Evolutionary conservation across 1,140 invertebrate species (phyloP), one percentile per base, ranked within the genome.

Genomic region (Leptopilina boulardi): DNA sequence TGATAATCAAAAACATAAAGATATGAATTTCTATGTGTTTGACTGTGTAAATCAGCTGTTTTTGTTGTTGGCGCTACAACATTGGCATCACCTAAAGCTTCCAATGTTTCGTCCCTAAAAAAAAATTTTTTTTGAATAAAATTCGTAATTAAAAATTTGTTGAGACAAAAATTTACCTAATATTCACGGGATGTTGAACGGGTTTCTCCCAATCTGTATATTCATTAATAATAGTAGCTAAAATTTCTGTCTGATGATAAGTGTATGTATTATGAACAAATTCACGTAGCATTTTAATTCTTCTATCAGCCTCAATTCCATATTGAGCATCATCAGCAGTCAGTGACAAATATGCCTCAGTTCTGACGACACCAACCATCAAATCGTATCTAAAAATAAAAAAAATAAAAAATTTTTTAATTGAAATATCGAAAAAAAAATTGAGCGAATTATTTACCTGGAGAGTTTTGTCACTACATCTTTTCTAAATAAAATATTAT

Each of bases 201-300:
- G 97, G 97, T 81, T 96, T 93, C 86, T 98, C 97, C 98, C 98
- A 99, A 88, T 99, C 97, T 2, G 97, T 99, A 89, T 99, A 99
- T 88, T 99, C 97, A 90, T 99, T 99, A 80, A 99, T 95, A 83
- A 97, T 96, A 9, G 96, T 96, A 2, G 96, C 96, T 44, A 96
- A 91, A 82, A 97, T 97, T 90, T 97, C 96, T 6, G 95, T 94
- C 51, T 96, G 91, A 88, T 97, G 96, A 88, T 94, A 98, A 86
- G 95, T 95, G 91, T 97, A 98, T 9, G 97, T 96, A 89, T 99
- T 99, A 54, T 97, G 93, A 26, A 97, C 96, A 85, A 99, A 97
- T 23, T 97, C 98, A 56, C 97, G 94, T 54, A 99, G 91, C 75
- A 99, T 97, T 90, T 97, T 96, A 42, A 96, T 96, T 78, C 98